Evolutionary conservation across 2,113 vertebrate genomes (phyloP).

Genomic region (Anoplopoma fimbria): DNA sequence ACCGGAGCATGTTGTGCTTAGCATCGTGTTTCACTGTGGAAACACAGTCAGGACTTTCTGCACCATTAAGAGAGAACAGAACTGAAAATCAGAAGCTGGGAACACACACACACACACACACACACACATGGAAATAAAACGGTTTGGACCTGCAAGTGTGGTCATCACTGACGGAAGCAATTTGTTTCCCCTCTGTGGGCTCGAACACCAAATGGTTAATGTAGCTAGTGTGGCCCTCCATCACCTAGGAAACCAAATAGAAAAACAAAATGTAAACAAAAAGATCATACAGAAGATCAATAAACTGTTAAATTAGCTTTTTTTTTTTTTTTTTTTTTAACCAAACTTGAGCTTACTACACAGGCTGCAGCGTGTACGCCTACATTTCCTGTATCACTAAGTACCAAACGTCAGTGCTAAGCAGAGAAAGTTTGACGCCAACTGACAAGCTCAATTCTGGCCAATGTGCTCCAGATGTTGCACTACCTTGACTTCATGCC

Average conservation of each 20-base stretch:
- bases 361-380: slow-evolving; percentile 8
- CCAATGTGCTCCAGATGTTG: slow-evolving; percentile 71
- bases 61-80: slow-evolving; percentile 87
- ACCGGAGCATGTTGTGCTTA: slow-evolving; percentile 80
- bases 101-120: slow-evolving; percentile 25
- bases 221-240: slow-evolving; percentile 94
- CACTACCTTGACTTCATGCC: slow-evolving; percentile 91
- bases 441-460: slow-evolving; percentile 52
- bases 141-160: slow-evolving; percentile 95
- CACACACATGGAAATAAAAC: slow-evolving; percentile 46
- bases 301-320: slow-evolving; percentile 20
- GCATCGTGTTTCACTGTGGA: slow-evolving; percentile 82
- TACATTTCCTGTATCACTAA: slow-evolving; percentile 51
- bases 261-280: slow-evolving; percentile 51
- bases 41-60: slow-evolving; percentile 83
- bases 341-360: not conserved
- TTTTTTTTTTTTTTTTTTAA: slow-evolving; percentile 31
- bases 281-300: slow-evolving; percentile 16
- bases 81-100: slow-evolving; percentile 74
- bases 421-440: slow-evolving; percentile 45
- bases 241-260: slow-evolving; percentile 81
- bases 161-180: slow-evolving; percentile 97
- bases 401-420: slow-evolving; percentile 54
- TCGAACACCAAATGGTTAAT: slow-evolving; percentile 96
- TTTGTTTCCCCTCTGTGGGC: slow-evolving; percentile 91